These are phyloP conservation scores for Lasioglossum vierecki DNA, from an alignment of 2,888 invertebrate genomes.

Conservation along the genomic window DNA sequence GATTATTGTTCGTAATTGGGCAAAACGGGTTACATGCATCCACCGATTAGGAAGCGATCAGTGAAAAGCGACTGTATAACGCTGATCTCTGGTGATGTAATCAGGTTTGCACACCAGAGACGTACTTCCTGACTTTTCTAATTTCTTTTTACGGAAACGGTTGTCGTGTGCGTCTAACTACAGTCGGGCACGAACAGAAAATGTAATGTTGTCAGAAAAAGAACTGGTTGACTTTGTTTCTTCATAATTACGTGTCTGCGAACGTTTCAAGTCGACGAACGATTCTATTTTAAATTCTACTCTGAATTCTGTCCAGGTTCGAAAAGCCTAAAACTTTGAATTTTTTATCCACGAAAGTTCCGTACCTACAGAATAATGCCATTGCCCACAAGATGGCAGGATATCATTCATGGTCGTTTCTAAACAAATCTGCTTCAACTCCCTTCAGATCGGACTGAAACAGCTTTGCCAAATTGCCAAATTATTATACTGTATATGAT, in stretches of 20 bases:
- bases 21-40: slow-evolving; percentile 12
- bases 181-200: slow-evolving; percentile 49
- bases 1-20: slow-evolving; percentile 2
- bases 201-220: slow-evolving; percentile 32
- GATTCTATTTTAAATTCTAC: not conserved
- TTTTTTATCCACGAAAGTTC: not conserved
- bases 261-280: not conserved
- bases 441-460: too few relatives aligned
- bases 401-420: not conserved
- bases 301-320: not conserved
- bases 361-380: not conserved
- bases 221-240: slow-evolving; percentile 26
- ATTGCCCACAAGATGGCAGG: not conserved
- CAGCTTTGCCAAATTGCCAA: too few relatives aligned
- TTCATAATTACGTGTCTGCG: not conserved
- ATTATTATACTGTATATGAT: too few relatives aligned
- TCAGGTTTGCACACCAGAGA: slow-evolving; percentile 34
- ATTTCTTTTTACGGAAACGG: slow-evolving; percentile 74
- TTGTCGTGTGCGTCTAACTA: slow-evolving; percentile 55
- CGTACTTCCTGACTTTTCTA: slow-evolving; percentile 85
- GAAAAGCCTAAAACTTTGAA: too few relatives aligned
- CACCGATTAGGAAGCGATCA: slow-evolving; percentile 48
- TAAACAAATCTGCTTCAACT: too few relatives aligned
- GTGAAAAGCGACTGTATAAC: slow-evolving; percentile 61
- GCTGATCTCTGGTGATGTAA: slow-evolving; percentile 58